Base-by-base conservation (phyloP, 2,888 invertebrate genomes). In the Theretra japonica region DNA sequence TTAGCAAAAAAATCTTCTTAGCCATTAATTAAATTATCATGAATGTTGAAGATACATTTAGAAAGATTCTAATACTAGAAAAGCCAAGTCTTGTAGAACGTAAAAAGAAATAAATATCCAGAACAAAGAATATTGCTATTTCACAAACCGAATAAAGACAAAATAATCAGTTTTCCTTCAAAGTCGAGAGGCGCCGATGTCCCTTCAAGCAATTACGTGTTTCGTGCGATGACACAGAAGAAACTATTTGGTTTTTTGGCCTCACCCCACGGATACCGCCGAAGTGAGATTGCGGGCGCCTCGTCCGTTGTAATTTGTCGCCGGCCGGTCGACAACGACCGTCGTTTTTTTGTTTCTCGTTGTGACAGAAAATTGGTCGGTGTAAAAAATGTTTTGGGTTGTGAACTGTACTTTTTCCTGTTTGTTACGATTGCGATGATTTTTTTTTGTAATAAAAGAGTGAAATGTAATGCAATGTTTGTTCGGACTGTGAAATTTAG, bases 181-280 rank as follows among this genome's bases (percentile, higher is more conserved):
- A 33, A 68, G 33, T 1, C 53, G 4, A 53, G 1, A 53, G 53
- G 53, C 53, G 53, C 19, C 53, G 83, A 83, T 80, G 82, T 83
- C 85, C 83, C 77, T 84, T 80, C 77, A 75, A 71, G 73, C 81
- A 83, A 86, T 88, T 84, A 77, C 78, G 77, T 78, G 76, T 87
- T 81, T 88, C 88, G 86, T 90, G 88, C 80, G 91, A 89, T 91
- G 89, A 92, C 91, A 90, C 88, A 89, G 86, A 82, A 84, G 80
- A 79, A 88, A 85, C 84, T 84, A 86, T 88, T 87, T 81, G 71
- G 81, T 83, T 86, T 85, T 83, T 81, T 80, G 50, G 23, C 65
- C 69, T 65, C 62, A 82, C 75, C 76, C 75, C 30, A 53, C 59
- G 70, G 78, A 76, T 81, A 80, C 80, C 80, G 79, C 77, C 65